Conservation (phyloP, 2,797 vertebrate genomes). For the Clarias laeviceps region DNA sequence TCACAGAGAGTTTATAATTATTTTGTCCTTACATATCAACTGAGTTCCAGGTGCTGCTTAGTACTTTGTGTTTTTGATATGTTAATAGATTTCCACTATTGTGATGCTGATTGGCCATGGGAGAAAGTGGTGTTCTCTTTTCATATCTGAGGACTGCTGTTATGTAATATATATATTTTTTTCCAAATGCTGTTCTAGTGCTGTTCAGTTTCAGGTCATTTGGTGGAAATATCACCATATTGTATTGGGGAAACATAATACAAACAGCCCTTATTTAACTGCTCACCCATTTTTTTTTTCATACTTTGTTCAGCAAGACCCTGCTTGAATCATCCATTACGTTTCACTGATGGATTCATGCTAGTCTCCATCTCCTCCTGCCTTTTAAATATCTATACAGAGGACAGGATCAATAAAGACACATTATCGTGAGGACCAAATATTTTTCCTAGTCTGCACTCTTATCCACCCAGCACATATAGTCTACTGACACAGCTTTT, state of each 20-base stretch:
- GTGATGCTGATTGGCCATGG: not conserved
- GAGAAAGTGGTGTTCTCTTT: not conserved
- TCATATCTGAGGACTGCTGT: not conserved
- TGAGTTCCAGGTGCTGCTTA: not conserved
- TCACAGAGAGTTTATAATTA: not conserved
- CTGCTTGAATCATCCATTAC: not conserved
- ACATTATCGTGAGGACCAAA: conserved; percentile 22
- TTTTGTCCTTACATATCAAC: not conserved
- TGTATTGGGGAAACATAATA: not conserved
- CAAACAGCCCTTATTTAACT: not conserved
- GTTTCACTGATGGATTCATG: not conserved
- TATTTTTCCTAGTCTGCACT: conserved; percentile 30
- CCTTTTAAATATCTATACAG: not conserved
- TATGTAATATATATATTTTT: not conserved
- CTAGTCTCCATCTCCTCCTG: not conserved
- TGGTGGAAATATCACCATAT: not conserved
- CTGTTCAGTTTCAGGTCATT: not conserved
- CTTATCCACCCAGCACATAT: conserved; percentile 21
- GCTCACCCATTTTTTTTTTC: not conserved
- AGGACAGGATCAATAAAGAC: not conserved
- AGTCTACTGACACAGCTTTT: conserved; percentile 24
- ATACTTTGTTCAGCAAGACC: not conserved
- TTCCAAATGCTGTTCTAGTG: not conserved
- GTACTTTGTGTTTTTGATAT: not conserved
- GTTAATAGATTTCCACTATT: not conserved